Evolutionary conservation across 2,113 vertebrate species (phyloP), one percentile per base, ranked within the genome.

Genomic region (Chauna torquata): DNA sequence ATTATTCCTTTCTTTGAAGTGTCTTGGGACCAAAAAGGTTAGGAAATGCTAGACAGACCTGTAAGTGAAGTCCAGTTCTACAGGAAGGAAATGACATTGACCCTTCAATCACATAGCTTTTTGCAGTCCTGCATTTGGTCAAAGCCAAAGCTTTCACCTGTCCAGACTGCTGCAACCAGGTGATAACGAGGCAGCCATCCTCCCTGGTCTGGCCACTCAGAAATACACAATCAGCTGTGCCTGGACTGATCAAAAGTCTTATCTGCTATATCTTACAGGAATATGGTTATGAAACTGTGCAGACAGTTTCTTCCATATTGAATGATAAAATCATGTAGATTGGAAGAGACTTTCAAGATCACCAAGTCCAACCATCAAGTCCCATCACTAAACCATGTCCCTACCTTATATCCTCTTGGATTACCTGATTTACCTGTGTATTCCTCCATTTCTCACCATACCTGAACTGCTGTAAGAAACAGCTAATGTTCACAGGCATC

Each of bases 131-230:
- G 19, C 12, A 23, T 65, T 72, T 44, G 9, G 8, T 78, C 66
- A 82, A 44, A 47, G 2, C 9, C 44, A 82, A 81, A 54, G 15
- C 3, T 71, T 66, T 80, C 8, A 62, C 3, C 4, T 6, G 3
- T 79, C 9, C 47, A 45, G 20, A 0, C 0, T 3, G 4, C 11
- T 1, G 0, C 16, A 76, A 8, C 28, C 34, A 54, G 23, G 9
- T 1, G 6, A 61, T 62, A 86, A 89, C 57, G 4, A 11, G 20
- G 6, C 28, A 71, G 5, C 9, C 36, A 71, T 79, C 30, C 11
- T 76, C 17, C 20, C n/a, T 54, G 42, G 8, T 27, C n/a, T 2
- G 1, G 38, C 7, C 45, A 40, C 30, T 65, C 30, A 42, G 42
- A 55, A 16, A 3, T 16, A 12, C 28, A 25, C 7, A 47, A 10